Conservation (phyloP, 1,140 invertebrate species). For the Steinernema khuongi region DNA sequence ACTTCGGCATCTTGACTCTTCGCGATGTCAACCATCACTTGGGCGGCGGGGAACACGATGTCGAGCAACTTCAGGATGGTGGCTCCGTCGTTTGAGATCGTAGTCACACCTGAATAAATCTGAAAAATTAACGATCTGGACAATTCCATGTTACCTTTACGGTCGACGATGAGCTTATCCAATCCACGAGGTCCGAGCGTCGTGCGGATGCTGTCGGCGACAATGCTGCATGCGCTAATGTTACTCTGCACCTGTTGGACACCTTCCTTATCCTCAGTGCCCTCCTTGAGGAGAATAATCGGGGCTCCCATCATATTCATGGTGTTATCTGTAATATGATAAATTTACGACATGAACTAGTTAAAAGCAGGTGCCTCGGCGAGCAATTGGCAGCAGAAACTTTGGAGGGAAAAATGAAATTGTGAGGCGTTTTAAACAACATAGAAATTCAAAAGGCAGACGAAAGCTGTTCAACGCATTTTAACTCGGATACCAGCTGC, state of each 20-base stretch:
- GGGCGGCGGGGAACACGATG: conserved; percentile 93
- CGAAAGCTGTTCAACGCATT: too few relatives aligned
- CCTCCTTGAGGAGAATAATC: conserved; percentile 94
- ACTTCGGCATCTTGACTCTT: conserved; percentile 99
- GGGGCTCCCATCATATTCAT: conserved; percentile 62
- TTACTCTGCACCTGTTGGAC: conserved; percentile 93
- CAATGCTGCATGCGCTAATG: conserved; percentile 95
- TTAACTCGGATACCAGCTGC: too few relatives aligned
- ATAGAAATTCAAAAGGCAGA: too few relatives aligned
- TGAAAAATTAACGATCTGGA: conserved; percentile 25
- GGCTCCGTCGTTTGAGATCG: conserved; percentile 98
- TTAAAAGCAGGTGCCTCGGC: neutral
- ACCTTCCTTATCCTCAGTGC: conserved; percentile 90
- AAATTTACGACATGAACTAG: neutral
- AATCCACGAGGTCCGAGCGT: conserved; percentile 96
- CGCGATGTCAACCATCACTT: conserved; percentile 94
- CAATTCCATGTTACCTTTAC: conserved; percentile 62
- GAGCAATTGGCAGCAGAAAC: neutral
- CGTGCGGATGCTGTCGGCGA: conserved; percentile 89
- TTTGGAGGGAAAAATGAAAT: neutral
- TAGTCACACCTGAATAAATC: conserved; percentile 69
- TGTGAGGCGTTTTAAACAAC: neutral
- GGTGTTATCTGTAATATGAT: neutral
- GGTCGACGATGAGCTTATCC: conserved; percentile 96
- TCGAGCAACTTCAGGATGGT: conserved; percentile 96